These are phyloP conservation scores for Chloropsis cyanopogon DNA, from an alignment of 2,113 vertebrate genomes.

Conservation along the genomic window DNA sequence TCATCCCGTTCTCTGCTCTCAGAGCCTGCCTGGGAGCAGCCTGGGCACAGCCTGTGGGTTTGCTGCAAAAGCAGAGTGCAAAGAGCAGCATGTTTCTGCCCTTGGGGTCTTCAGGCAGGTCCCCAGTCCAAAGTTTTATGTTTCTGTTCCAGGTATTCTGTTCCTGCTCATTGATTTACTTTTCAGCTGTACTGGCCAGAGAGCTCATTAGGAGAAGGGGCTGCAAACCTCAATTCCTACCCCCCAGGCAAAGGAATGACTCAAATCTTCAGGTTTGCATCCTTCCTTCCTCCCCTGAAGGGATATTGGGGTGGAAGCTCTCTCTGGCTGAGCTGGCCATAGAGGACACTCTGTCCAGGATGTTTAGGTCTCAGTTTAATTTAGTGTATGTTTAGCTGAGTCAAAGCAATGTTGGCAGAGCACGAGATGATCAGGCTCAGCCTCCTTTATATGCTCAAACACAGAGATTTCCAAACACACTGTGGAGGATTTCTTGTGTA, in stretches of 20 bases:
- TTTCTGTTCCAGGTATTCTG: not conserved
- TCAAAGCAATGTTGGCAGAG: not conserved
- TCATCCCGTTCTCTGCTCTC: not conserved
- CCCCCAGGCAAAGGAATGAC: not conserved
- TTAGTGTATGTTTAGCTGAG: not conserved
- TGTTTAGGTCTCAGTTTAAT: not conserved
- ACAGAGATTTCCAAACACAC: not conserved
- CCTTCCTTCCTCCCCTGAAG: not conserved
- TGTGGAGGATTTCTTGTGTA: slow-evolving; percentile 7
- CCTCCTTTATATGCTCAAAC: not conserved
- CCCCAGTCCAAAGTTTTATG: not conserved
- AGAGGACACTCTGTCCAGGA: not conserved
- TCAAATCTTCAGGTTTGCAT: not conserved
- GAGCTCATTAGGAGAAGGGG: not conserved
- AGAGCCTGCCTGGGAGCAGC: not conserved
- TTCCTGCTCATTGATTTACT: not conserved
- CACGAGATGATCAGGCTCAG: not conserved
- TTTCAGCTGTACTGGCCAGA: not conserved
- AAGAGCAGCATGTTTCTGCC: not conserved
- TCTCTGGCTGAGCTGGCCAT: not conserved
- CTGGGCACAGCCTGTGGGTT: not conserved
- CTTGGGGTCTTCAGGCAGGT: not conserved
- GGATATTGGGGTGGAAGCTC: not conserved
- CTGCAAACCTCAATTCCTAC: not conserved
- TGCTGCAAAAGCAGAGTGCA: not conserved